Evolutionary conservation across 2,797 vertebrate genomes (phyloP), one percentile per base, ranked within the genome.

Genomic region (Taeniopygia guttata): DNA sequence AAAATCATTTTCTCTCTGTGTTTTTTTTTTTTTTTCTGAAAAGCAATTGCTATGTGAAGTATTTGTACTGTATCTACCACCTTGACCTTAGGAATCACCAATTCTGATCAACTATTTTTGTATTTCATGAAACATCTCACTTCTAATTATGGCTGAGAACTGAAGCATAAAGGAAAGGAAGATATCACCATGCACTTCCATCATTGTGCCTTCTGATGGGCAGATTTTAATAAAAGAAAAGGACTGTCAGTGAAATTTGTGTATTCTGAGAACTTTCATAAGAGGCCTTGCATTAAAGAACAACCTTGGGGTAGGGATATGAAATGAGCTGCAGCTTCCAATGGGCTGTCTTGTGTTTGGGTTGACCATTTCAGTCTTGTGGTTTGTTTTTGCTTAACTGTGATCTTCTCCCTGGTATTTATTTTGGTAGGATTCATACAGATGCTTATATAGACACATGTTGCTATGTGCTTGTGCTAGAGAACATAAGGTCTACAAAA

Each of bases 401-500:
- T 73, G 29, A 16, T 76, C 60, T n/a, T 79, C 36, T 81, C n/a
- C 70, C 26, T 62, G 55, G 15, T 69, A 13, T 76, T 87, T 82
- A 20, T 92, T 92, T 79, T 67, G 55, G 20, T 84, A 49, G 67
- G 42, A 56, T 79, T 89, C 48, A 46, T 12, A 1, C 11, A 60
- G 36, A 5, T 64, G 5, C 38, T 23, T 11, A 30, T n/a, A 34
- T 4, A 27, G 5, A 46, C 7, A 34, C 4, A 0, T 20, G 13
- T 78, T 95, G 34, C 40, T 86, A 0, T 34, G 16, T 54, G 14
- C 64, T 87, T 64, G 11, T 73, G n/a, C 36, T 67, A 27, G 26
- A 76, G 59, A 81, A 17, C 4, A 5, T 45, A 72, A 88, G 16
- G 30, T n/a, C 58, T 78, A 34, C 13, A 43, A 75, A 93, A 27